Conservation (phyloP, 2,888 invertebrate genomes). For the Eubasilissa splendida region DNA sequence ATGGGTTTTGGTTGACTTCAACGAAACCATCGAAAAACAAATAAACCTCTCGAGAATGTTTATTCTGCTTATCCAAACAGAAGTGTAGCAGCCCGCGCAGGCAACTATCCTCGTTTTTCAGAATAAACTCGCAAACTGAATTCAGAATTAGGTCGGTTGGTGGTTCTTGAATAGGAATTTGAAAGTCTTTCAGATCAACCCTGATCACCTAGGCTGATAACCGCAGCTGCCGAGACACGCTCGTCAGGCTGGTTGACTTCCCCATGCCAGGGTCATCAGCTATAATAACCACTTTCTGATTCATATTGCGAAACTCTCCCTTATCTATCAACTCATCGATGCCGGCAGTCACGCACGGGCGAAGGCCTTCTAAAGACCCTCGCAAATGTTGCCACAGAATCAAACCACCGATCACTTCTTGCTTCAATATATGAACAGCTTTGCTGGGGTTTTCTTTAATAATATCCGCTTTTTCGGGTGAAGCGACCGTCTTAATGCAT, state of each 20-base stretch:
- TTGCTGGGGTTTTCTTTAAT: neutral
- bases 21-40: neutral
- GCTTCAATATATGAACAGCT: neutral
- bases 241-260: neutral
- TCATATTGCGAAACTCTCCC: neutral
- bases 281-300: neutral
- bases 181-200: neutral
- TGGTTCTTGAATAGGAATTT: neutral
- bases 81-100: neutral
- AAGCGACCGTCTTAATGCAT: neutral
- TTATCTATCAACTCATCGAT: neutral
- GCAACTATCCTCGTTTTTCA: neutral
- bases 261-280: neutral
- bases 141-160: neutral
- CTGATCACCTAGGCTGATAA: neutral
- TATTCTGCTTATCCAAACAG: neutral
- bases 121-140: neutral
- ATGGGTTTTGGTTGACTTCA: neutral
- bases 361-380: neutral
- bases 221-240: neutral
- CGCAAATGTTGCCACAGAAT: neutral
- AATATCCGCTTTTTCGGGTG: neutral
- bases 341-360: neutral
- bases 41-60: neutral
- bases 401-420: neutral